A percentile compares a stretch with the other conserved stretches of the same genome.
phyloP scores from a whole-genome alignment of 1,140 invertebrate genomes.

The Apis florea region DNA sequence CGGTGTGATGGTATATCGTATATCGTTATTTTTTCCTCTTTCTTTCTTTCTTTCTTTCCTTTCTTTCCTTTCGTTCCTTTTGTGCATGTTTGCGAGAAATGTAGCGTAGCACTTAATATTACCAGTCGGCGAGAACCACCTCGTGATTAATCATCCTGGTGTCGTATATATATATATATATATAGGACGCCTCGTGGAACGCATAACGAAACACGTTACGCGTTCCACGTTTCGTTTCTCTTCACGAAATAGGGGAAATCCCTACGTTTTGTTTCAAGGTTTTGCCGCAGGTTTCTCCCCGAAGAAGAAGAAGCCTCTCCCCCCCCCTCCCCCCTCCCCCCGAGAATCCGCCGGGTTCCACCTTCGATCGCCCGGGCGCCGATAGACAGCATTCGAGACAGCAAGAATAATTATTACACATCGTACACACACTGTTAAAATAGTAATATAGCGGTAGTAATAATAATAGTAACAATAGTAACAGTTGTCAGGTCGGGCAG shows the following conservation, averaged over 20 bases:
- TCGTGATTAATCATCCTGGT: background rate
- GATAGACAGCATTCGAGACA: conserved; percentile 41
- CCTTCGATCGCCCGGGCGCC: background rate
- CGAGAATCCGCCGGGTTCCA: background rate
- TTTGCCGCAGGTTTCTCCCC: background rate
- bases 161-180: too few relatives aligned
- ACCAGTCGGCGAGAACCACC: conserved; percentile 9
- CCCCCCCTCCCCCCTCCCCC: background rate
- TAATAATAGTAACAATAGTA: conserved; percentile 53
- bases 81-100: conserved; percentile 45
- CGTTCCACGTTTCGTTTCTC: too few relatives aligned
- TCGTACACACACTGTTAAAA: conserved; percentile 33
- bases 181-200: background rate
- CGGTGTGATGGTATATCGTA: background rate
- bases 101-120: conserved; percentile 33
- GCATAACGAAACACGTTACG: background rate
- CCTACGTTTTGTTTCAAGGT: conserved; percentile 19
- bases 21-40: too few relatives aligned
- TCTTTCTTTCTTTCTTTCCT: background rate
- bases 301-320: too few relatives aligned
- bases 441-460: conserved; percentile 37
- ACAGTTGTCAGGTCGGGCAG: conserved; percentile 33
- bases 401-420: conserved; percentile 38
- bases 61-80: background rate
- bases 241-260: background rate